Conservation (phyloP, 2,797 vertebrate genomes). For the Chaunax sp. region DNA sequence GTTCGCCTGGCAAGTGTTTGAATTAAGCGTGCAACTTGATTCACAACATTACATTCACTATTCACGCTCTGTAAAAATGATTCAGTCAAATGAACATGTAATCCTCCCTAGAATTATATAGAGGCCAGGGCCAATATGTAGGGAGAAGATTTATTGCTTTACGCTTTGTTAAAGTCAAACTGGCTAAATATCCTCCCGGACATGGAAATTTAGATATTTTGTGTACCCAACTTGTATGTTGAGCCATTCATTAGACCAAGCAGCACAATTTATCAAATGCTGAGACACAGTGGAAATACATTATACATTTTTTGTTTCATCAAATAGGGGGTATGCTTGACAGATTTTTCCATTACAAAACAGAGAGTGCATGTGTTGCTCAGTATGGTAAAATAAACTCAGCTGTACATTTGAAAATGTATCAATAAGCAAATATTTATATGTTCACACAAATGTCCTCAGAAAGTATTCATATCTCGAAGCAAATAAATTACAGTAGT, state of each 20-base stretch:
- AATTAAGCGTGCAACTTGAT: neutral
- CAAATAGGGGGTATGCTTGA: no score
- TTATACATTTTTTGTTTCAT: slow-evolving; percentile 2
- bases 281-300: neutral
- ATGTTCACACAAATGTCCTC: slow-evolving; percentile 1
- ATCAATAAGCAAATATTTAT: slow-evolving; percentile 14
- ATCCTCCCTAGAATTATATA: neutral
- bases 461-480: slow-evolving; percentile 9
- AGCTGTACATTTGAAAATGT: neutral
- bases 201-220: slow-evolving; percentile 2
- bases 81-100: slow-evolving; percentile 1
- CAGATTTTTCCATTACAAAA: slow-evolving; percentile 13
- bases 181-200: slow-evolving; percentile 8
- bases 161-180: slow-evolving; percentile 9
- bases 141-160: neutral
- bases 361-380: neutral
- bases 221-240: neutral
- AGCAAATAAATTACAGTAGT: slow-evolving; percentile 5
- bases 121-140: neutral
- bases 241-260: slow-evolving; percentile 6
- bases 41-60: neutral
- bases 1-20: slow-evolving; percentile 7
- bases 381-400: neutral
- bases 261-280: slow-evolving; percentile 4
- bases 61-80: neutral